These are phyloP conservation scores for Pycnonotus jocosus DNA, from an alignment of 2,113 vertebrate genomes.

Conservation along the genomic window DNA sequence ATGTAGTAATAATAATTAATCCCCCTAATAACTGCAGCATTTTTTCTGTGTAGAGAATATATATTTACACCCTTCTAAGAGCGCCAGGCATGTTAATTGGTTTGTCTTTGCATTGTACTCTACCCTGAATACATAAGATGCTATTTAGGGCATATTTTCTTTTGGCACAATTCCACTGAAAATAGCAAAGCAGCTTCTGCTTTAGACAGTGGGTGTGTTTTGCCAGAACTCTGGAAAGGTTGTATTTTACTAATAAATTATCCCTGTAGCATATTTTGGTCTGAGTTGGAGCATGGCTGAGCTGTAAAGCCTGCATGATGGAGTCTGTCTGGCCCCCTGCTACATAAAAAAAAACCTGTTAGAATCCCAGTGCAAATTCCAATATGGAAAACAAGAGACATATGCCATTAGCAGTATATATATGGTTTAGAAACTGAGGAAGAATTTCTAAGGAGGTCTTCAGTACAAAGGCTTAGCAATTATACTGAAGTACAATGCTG, in stretches of 20 bases:
- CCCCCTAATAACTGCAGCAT: neutral
- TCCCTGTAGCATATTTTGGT: neutral
- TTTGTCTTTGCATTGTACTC: neutral
- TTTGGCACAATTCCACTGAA: neutral
- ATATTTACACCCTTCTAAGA: neutral
- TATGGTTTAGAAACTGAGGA: neutral
- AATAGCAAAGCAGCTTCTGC: neutral
- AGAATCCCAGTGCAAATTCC: neutral
- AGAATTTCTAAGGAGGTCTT: neutral
- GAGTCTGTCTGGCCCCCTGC: neutral
- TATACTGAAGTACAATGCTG: neutral
- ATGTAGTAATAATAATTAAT: neutral
- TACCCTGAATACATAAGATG: neutral
- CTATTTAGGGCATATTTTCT: neutral
- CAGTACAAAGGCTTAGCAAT: neutral
- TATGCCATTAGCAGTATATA: neutral
- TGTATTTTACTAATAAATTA: conserved; percentile 4
- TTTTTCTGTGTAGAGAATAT: neutral
- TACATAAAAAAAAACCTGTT: neutral
- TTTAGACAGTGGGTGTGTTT: neutral
- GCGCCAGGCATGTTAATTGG: neutral
- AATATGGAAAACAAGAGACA: neutral
- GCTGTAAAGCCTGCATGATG: neutral
- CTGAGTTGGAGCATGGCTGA: neutral
- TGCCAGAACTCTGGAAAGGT: neutral